phyloP scores from a whole-genome alignment of 2,797 vertebrate species.

The Benthosema pterotum region DNA sequence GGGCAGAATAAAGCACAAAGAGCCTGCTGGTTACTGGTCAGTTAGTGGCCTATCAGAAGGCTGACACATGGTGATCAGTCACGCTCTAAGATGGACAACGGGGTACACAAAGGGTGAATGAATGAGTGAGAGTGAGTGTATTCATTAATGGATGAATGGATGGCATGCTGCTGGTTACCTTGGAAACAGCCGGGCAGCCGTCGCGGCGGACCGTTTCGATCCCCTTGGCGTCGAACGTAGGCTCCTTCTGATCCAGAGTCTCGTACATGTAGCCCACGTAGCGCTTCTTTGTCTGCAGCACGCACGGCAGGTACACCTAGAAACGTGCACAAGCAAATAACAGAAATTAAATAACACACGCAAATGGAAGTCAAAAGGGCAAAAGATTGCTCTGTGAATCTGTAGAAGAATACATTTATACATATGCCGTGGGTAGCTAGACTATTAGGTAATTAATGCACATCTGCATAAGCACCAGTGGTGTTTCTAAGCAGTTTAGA shows the following conservation, averaged over 20 bases:
- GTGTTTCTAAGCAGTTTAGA: too few species aligned
- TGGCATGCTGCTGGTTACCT: slow-evolving; percentile 82
- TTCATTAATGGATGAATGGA: not conserved
- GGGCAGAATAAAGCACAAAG: too few species aligned
- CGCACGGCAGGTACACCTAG: slow-evolving; percentile 95
- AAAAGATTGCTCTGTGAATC: too few species aligned
- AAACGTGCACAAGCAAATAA: slow-evolving; percentile 12
- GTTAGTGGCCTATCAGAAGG: too few species aligned
- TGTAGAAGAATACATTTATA: too few species aligned
- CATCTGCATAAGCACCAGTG: not conserved
- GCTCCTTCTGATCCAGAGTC: slow-evolving; percentile 93
- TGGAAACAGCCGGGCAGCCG: slow-evolving; percentile 95
- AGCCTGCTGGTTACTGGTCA: too few species aligned
- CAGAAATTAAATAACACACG: slow-evolving; percentile 22
- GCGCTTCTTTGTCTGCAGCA: slow-evolving; percentile 97
- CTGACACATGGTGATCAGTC: too few species aligned
- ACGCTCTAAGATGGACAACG: not conserved
- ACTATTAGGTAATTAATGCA: not conserved
- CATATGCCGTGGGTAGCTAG: too few species aligned
- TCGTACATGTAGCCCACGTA: slow-evolving; percentile 99
- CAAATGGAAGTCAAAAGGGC: too few species aligned
- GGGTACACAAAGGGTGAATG: not conserved
- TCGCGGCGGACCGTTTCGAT: slow-evolving; percentile 97
- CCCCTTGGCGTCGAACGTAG: slow-evolving; percentile 96
- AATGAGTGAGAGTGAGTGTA: too few species aligned